Evolutionary conservation across 1,140 invertebrate genomes (phyloP).

Genomic region (Nymphalis io): DNA sequence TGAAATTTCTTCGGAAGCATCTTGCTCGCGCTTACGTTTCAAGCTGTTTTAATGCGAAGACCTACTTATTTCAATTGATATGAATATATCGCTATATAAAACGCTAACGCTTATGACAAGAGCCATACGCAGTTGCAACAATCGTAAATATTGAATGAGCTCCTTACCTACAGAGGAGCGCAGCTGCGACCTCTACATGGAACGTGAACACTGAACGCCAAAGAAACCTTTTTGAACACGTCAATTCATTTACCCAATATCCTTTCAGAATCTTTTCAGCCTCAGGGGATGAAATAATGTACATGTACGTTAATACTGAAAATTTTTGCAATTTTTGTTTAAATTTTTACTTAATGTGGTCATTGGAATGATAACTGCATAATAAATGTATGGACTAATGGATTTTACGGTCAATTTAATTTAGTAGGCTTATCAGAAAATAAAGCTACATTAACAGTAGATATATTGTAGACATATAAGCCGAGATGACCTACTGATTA

Average conservation of each 20-base stretch:
- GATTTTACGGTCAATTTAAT: no score
- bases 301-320: background rate
- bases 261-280: background rate
- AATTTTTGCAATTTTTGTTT: background rate
- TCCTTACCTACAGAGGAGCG: conserved; percentile 37
- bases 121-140: conserved; percentile 30
- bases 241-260: conserved; percentile 31
- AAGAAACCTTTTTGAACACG: conserved; percentile 16
- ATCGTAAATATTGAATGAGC: conserved; percentile 42
- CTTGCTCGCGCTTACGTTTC: no score
- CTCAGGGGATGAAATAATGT: background rate
- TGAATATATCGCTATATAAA: background rate
- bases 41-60: no score
- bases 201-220: conserved; percentile 19
- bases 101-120: background rate
- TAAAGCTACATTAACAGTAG: no score
- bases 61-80: no score
- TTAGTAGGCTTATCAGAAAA: no score
- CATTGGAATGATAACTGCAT: no score
- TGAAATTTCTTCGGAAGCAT: no score
- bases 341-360: background rate
- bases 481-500: no score
- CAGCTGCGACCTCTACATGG: conserved; percentile 34
- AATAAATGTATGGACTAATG: no score
- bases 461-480: no score